Percentiles rank a stretch among this genome's conserved stretches.
Evolutionary conservation across 2,797 vertebrate species (phyloP).

Genomic region (Hozukius guyotensis): DNA sequence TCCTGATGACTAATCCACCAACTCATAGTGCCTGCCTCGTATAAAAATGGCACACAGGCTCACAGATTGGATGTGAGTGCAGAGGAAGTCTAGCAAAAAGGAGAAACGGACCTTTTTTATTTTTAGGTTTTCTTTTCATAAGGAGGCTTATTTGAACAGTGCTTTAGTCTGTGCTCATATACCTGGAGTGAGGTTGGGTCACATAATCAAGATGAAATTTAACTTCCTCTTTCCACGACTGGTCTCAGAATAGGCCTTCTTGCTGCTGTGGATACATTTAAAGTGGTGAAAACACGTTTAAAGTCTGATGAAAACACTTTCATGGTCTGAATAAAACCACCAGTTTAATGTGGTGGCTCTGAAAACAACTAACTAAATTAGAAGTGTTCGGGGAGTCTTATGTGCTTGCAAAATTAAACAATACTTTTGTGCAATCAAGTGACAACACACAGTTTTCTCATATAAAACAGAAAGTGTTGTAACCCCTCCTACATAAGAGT

Average conservation of each 20-base stretch:
- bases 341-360: neutral
- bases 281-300: neutral
- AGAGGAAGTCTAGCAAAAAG: slow-evolving; percentile 31
- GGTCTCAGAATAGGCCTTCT: neutral
- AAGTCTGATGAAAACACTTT: neutral
- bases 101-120: slow-evolving; percentile 16
- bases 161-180: neutral
- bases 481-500: slow-evolving; percentile 50
- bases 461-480: neutral
- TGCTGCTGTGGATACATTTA: neutral
- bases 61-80: neutral
- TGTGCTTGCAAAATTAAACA: neutral
- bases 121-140: neutral
- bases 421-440: neutral
- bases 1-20: too few relatives aligned
- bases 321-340: neutral
- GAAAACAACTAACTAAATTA: neutral
- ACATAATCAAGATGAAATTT: neutral
- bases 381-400: neutral
- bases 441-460: neutral
- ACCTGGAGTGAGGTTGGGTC: neutral
- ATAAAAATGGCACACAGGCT: neutral
- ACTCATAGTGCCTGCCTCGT: neutral
- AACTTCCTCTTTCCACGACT: neutral
- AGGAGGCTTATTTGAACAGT: neutral